phyloP scores from a whole-genome alignment of 2,113 vertebrate species.

The Phalacrocorax carbo region DNA sequence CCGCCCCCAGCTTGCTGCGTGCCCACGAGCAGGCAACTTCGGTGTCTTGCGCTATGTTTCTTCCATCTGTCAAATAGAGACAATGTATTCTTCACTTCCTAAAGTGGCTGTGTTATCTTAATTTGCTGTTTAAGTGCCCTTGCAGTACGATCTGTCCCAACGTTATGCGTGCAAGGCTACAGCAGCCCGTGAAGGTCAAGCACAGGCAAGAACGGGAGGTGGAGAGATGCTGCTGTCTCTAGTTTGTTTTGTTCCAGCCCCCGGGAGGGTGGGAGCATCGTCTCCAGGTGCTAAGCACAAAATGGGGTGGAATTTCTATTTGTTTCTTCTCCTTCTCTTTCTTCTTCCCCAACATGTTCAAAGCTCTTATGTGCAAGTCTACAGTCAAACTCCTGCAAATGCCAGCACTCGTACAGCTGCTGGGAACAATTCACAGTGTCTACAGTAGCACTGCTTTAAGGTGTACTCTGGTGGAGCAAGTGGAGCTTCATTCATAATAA shows the following conservation, averaged over 20 bases:
- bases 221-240: background rate
- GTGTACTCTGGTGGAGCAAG: background rate
- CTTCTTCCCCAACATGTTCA: background rate
- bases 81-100: background rate
- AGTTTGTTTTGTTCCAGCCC: background rate
- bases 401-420: background rate
- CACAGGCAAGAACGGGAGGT: background rate
- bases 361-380: background rate
- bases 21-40: background rate
- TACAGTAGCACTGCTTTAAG: background rate
- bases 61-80: background rate
- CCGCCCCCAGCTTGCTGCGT: background rate
- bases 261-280: accelerated
- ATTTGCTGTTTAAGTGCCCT: background rate
- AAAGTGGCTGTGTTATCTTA: background rate
- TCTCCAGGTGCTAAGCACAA: background rate
- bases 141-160: accelerated
- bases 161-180: accelerated
- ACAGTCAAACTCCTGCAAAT: background rate
- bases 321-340: background rate
- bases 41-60: background rate
- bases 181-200: background rate
- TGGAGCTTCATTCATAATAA: conserved; percentile 21
- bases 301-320: background rate
- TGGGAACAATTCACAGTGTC: background rate